Evolutionary conservation across 2,888 invertebrate genomes (phyloP).

Genomic region (Aproaerema taeniolella): DNA sequence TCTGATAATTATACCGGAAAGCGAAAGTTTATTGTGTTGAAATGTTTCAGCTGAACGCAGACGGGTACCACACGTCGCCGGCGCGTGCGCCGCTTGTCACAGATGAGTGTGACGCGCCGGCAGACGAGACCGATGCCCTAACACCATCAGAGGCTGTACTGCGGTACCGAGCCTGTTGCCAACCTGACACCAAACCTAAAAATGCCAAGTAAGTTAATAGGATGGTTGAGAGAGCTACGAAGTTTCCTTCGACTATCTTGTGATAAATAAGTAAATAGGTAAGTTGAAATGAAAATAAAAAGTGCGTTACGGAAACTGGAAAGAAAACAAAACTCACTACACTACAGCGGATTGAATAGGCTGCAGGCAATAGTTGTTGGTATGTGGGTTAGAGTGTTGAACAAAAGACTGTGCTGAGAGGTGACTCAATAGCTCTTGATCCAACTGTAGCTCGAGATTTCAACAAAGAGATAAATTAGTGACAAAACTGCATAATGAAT

Average conservation of each 20-base stretch:
- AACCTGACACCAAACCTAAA: constrained; percentile 82
- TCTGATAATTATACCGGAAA: too few relatives aligned
- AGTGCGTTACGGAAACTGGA: too few relatives aligned
- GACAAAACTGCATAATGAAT: constrained; percentile 4
- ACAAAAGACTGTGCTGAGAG: too few relatives aligned
- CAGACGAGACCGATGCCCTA: constrained; percentile 80
- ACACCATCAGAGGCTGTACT: constrained; percentile 62
- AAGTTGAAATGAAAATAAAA: too few relatives aligned
- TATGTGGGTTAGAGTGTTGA: too few relatives aligned
- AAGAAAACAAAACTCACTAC: too few relatives aligned
- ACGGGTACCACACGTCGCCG: constrained; percentile 94
- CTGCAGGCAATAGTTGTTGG: too few relatives aligned
- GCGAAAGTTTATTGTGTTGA: too few relatives aligned
- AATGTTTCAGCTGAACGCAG: constrained; percentile 86
- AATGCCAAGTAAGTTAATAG: constrained; percentile 90
- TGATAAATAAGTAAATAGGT: background rate
- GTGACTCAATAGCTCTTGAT: too few relatives aligned
- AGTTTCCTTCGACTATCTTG: too few relatives aligned
- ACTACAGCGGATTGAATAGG: too few relatives aligned
- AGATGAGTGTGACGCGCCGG: constrained; percentile 83
- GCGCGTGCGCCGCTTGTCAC: constrained; percentile 87
- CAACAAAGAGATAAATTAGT: constrained; percentile 2
- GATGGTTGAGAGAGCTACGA: background rate
- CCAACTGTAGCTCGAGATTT: constrained; percentile 1
- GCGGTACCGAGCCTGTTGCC: constrained; percentile 65